Base-by-base conservation (phyloP, 2,888 invertebrate genomes). In the Cetonia aurata region DNA sequence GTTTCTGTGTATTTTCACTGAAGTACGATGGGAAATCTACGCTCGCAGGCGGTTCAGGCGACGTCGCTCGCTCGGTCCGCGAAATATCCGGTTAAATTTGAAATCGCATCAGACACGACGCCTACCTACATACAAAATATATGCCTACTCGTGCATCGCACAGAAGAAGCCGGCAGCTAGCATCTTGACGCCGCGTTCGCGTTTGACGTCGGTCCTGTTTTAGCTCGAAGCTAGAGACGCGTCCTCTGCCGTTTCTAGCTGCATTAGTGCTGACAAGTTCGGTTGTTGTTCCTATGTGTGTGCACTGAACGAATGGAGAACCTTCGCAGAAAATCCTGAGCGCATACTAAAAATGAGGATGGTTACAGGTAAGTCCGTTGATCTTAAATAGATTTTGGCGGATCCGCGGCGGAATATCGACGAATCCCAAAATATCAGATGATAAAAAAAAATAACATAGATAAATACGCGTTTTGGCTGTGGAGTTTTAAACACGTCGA, bases 301-400 rank as follows among this genome's bases (percentile, higher is more conserved):
- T 78, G 77, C 76, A 75, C 76, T 76, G 73, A 74, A 65, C 42
- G 75, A 75, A 77, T 77, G 77, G 77, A 76, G 76, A 6, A 3
- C 75, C 76, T 74, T 74, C 10, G 15, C 2, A 6, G 37, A 37
- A 67, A 73, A 74, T 74, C 72, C 75, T 73, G 74, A 72, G 73
- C 73, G 72, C 68, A 37, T 3, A 71, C 71, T 72, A 75, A 76
- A 73, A 73, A 79, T 78, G 79, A 77, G 77, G 75, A 77, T 79
- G 73, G 77, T 77, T 77, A 75, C 79, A 79, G 79, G 79, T 79
- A 77, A 78, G 79, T 19, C n/a, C 19, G 19, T 10, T 8, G 41
- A 17, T 13, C 42, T 10, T 41, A 57, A 57, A 42, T 57, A 57
- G 42, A 57, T 37, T 37, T 48, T 48, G 33, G 6, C 33, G 33